These are phyloP conservation scores for Pempheris klunzingeri DNA, from an alignment of 2,797 vertebrate genomes.

Conservation along the genomic window DNA sequence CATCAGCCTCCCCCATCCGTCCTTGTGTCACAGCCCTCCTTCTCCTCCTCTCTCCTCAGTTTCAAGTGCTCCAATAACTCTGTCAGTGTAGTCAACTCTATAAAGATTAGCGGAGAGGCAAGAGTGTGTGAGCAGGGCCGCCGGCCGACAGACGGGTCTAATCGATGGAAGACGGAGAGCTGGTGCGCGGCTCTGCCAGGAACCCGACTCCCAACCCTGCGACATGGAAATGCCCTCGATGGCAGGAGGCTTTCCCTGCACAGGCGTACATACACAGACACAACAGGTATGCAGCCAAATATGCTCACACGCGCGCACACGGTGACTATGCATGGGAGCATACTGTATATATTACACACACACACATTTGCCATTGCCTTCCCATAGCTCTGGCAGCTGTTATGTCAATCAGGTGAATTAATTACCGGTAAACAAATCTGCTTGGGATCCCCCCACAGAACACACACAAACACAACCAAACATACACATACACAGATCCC, in stretches of 20 bases:
- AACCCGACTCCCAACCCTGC: conserved; percentile 53
- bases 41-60: conserved; percentile 58
- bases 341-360: conserved; percentile 24
- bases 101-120: conserved; percentile 81
- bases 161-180: conserved; percentile 76
- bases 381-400: conserved; percentile 82
- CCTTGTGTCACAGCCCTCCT: conserved; percentile 59
- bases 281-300: conserved; percentile 50
- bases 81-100: conserved; percentile 79
- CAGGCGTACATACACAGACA: conserved; percentile 1
- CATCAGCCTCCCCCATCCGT: conserved; percentile 55
- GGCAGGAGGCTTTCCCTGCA: conserved; percentile 32
- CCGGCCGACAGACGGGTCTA: conserved; percentile 75
- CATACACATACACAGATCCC: conserved; percentile 51
- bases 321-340: conserved; percentile 27
- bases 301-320: conserved; percentile 16
- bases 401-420: conserved; percentile 89
- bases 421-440: conserved; percentile 88
- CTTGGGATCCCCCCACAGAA: conserved; percentile 78
- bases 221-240: conserved; percentile 63
- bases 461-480: conserved; percentile 57
- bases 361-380: conserved; percentile 52
- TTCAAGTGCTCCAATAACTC: conserved; percentile 76
- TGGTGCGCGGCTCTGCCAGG: conserved; percentile 49
- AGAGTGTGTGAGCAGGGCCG: conserved; percentile 75